Percentiles rank a stretch among this genome's conserved stretches.
phyloP scores from a whole-genome alignment of 2,113 vertebrate species.

The Gadus macrocephalus region DNA sequence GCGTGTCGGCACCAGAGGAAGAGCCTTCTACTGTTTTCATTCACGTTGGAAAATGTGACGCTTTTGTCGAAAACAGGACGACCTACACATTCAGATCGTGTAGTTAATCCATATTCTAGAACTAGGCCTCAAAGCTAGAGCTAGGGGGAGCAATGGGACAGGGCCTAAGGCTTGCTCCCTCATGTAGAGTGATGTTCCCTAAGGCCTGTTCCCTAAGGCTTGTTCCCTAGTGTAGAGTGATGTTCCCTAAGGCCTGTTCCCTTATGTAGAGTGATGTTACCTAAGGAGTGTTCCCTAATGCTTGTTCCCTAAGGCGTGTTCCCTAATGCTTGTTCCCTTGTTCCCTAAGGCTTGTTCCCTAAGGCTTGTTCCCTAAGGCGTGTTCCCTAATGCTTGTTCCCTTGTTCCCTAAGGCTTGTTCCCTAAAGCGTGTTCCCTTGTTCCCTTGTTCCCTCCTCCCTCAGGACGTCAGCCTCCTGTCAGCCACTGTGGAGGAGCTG shows the following conservation, averaged over 20 bases:
- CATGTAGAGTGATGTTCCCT: not conserved
- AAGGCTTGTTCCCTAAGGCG: conserved; percentile 26
- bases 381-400: too few species aligned
- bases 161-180: conserved; percentile 20
- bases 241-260: conserved; percentile 1
- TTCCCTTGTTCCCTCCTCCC: conserved; percentile 24
- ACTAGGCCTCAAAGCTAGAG: too few species aligned
- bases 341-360: too few species aligned
- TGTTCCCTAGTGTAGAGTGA: not conserved
- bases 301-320: too few species aligned
- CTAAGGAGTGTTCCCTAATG: too few species aligned
- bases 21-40: not conserved
- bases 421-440: not conserved
- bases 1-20: too few species aligned
- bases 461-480: conserved; percentile 85
- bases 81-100: too few species aligned
- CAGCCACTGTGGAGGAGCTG: conserved; percentile 86
- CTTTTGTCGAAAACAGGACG: too few species aligned
- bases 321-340: too few species aligned
- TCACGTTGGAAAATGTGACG: not conserved
- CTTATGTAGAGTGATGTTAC: too few species aligned
- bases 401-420: not conserved
- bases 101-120: too few species aligned
- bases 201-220: conserved; percentile 25
- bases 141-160: too few species aligned